Percentiles rank a stretch among this genome's conserved stretches.
Conservation (phyloP, 2,113 vertebrate species). For the Amphilophus citrinellus region DNA sequence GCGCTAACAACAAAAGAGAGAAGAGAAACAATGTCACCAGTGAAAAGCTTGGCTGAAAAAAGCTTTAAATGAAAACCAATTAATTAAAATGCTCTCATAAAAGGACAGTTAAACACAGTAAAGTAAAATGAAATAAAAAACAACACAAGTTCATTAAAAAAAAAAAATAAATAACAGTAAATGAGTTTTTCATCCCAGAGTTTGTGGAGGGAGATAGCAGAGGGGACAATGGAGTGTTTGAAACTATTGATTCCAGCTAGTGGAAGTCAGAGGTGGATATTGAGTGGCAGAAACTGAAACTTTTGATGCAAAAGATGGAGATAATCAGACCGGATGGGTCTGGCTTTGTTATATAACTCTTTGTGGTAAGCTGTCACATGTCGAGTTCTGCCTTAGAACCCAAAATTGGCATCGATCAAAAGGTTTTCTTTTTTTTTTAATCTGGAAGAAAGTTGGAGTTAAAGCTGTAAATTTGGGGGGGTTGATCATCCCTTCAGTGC, state of each 20-base stretch:
- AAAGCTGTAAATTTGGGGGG: accelerated
- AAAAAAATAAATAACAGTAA: neutral
- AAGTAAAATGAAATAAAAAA: accelerated
- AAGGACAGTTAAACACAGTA: neutral
- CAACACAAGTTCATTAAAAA: neutral
- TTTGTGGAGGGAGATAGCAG: neutral
- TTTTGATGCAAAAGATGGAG: neutral
- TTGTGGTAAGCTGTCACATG: neutral
- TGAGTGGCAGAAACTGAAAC: neutral
- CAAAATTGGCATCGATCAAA: neutral
- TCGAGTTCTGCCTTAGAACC: neutral
- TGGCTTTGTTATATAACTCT: neutral
- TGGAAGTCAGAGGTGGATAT: neutral
- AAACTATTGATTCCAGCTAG: neutral
- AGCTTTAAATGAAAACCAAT: neutral
- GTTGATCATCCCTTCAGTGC: neutral
- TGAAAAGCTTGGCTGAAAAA: neutral
- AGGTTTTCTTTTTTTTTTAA: neutral
- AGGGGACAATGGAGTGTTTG: neutral
- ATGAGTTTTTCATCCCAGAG: neutral
- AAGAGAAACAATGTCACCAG: neutral
- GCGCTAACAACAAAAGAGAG: neutral
- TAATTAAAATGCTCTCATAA: neutral
- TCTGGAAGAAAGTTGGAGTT: neutral
- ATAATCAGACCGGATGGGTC: accelerated